A percentile compares a stretch with the other conserved stretches of the same genome.
phyloP scores from a whole-genome alignment of 2,113 vertebrate genomes.

The Microcebus murinus region DNA sequence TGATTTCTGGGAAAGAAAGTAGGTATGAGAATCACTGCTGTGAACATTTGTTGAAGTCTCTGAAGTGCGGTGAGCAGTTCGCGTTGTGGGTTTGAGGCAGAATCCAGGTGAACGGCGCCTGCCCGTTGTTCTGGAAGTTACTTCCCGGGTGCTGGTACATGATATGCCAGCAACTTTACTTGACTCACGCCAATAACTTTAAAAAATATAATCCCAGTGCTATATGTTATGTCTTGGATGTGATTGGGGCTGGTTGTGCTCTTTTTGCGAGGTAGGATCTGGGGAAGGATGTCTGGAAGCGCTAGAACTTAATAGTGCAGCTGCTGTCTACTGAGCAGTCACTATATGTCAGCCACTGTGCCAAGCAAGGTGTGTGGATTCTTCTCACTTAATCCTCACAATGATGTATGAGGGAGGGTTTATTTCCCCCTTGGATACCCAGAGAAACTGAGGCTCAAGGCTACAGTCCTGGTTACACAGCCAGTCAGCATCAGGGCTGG shows the following conservation, averaged over 20 bases:
- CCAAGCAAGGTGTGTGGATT: not conserved
- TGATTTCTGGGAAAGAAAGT: constrained; percentile 66
- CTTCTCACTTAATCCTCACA: not conserved
- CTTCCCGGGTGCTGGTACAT: not conserved
- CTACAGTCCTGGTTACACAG: fast-evolving
- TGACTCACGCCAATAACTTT: not conserved
- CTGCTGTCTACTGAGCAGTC: not conserved
- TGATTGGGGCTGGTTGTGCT: too few relatives aligned
- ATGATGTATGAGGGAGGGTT: fast-evolving
- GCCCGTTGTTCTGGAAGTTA: not conserved
- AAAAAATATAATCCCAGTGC: not conserved
- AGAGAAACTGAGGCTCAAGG: not conserved
- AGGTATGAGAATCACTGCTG: not conserved
- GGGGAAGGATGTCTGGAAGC: not conserved
- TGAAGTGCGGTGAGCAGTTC: not conserved
- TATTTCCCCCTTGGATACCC: not conserved
- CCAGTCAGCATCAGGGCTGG: not conserved
- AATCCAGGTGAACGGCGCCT: not conserved
- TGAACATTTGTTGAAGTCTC: not conserved
- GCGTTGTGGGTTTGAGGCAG: not conserved
- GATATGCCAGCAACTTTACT: not conserved
- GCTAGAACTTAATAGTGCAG: not conserved
- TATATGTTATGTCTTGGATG: not conserved
- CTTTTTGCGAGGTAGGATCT: not conserved
- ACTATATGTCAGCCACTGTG: not conserved